Percentiles rank a stretch among this genome's conserved stretches.
phyloP scores from a whole-genome alignment of 1,140 invertebrate genomes.

The Philotrypesis tridentata region DNA sequence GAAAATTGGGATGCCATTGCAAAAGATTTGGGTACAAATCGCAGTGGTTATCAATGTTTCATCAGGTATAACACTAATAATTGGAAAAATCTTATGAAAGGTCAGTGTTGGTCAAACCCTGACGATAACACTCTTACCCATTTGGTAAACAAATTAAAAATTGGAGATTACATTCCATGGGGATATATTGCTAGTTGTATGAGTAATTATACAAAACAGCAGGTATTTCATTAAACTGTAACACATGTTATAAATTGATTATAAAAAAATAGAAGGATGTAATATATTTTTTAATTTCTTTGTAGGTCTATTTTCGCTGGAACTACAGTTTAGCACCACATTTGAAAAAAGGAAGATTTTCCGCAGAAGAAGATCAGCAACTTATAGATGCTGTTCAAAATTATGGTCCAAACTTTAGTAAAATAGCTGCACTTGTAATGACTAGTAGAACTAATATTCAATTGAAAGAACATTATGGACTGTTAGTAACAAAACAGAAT shows the following conservation, averaged over 20 bases:
- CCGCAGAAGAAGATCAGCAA: slow-evolving; percentile 77
- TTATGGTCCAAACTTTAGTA: slow-evolving; percentile 77
- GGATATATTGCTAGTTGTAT: slow-evolving; percentile 76
- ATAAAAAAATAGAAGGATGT: too few relatives aligned
- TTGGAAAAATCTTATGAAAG: slow-evolving; percentile 56
- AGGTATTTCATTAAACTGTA: slow-evolving; percentile 67
- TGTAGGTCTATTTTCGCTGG: slow-evolving; percentile 69
- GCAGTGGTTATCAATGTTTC: slow-evolving; percentile 81
- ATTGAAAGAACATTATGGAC: slow-evolving; percentile 74
- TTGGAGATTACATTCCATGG: slow-evolving; percentile 81
- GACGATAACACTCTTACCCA: slow-evolving; percentile 77
- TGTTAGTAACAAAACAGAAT: slow-evolving; percentile 59
- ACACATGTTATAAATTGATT: not conserved
- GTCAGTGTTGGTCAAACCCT: slow-evolving; percentile 74
- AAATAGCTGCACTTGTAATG: slow-evolving; percentile 72
- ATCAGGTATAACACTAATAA: slow-evolving; percentile 77
- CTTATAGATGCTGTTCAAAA: slow-evolving; percentile 76
- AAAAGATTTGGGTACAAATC: slow-evolving; percentile 72
- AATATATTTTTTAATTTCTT: too few relatives aligned
- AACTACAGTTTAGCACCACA: slow-evolving; percentile 69
- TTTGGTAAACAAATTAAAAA: slow-evolving; percentile 74
- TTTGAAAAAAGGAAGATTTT: slow-evolving; percentile 76
- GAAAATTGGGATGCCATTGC: slow-evolving; percentile 81
- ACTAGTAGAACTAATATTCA: slow-evolving; percentile 74
- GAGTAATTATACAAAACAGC: slow-evolving; percentile 76